These are phyloP conservation scores for Labeo rohita DNA, from an alignment of 2,113 vertebrate species.

Conservation along the genomic window DNA sequence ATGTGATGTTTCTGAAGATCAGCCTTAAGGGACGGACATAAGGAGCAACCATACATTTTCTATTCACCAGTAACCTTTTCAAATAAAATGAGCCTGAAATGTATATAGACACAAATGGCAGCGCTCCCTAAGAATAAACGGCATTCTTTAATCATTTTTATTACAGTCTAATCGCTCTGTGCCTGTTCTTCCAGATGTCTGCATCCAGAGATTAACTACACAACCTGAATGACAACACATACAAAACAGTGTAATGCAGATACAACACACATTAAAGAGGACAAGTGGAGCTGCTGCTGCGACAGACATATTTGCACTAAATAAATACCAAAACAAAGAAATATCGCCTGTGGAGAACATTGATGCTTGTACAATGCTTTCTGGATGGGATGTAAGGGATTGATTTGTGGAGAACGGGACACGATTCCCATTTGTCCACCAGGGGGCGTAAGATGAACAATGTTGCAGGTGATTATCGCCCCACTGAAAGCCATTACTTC, in stretches of 20 bases:
- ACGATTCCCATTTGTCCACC: conserved; percentile 18
- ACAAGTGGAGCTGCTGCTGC: not conserved
- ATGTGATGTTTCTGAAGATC: not conserved
- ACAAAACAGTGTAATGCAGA: not conserved
- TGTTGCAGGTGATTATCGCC: not conserved
- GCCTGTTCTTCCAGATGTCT: conserved; percentile 13
- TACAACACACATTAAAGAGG: not conserved
- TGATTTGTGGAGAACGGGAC: not conserved
- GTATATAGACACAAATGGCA: not conserved
- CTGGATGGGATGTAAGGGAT: not conserved
- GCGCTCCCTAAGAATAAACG: not conserved
- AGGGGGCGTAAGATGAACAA: conserved; percentile 44
- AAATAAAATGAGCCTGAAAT: not conserved
- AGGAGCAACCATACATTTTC: not conserved
- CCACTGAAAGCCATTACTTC: not conserved
- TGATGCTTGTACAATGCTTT: not conserved
- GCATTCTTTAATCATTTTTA: not conserved
- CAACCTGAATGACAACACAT: conserved; percentile 10
- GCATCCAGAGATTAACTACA: conserved; percentile 23
- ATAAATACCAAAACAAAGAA: conserved; percentile 4
- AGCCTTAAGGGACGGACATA: not conserved
- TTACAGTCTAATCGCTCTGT: not conserved
- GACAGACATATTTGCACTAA: not conserved
- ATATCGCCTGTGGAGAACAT: not conserved
- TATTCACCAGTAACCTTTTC: not conserved